Percentiles rank a stretch among this genome's conserved stretches.
Conservation (phyloP, 2,888 invertebrate species). For the Blera fallax region DNA sequence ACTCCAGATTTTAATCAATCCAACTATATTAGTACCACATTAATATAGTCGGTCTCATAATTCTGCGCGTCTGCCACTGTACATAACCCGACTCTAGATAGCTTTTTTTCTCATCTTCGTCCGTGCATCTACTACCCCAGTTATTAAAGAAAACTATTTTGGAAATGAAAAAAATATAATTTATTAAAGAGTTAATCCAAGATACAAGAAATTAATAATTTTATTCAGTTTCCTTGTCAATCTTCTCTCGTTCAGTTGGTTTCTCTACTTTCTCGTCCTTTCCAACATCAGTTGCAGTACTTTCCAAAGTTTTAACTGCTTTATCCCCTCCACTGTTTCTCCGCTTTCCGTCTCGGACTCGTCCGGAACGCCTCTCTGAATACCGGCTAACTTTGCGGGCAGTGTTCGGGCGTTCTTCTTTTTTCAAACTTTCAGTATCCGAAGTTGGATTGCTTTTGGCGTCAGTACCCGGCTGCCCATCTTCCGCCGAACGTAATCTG, state of each 20-base stretch:
- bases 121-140: no score
- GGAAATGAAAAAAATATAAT: not conserved
- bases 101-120: no score
- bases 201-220: not conserved
- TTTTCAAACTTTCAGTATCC: conserved; percentile 76
- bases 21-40: no score
- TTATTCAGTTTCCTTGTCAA: conserved; percentile 26
- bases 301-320: not conserved
- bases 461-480: conserved; percentile 71
- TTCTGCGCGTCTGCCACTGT: no score
- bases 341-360: conserved; percentile 68
- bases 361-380: conserved; percentile 76
- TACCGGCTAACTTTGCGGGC: conserved; percentile 77
- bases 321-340: conserved; percentile 29
- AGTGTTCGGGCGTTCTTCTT: conserved; percentile 73
- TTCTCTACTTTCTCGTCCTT: conserved; percentile 20
- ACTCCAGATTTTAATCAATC: no score
- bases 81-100: no score
- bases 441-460: conserved; percentile 75
- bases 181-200: not conserved
- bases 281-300: not conserved
- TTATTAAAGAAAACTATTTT: not conserved
- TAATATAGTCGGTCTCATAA: no score
- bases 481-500: conserved; percentile 76
- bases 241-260: not conserved